A percentile compares a stretch with the other conserved stretches of the same genome.
phyloP scores from a whole-genome alignment of 2,797 vertebrate genomes.

The Anguilla anguilla region DNA sequence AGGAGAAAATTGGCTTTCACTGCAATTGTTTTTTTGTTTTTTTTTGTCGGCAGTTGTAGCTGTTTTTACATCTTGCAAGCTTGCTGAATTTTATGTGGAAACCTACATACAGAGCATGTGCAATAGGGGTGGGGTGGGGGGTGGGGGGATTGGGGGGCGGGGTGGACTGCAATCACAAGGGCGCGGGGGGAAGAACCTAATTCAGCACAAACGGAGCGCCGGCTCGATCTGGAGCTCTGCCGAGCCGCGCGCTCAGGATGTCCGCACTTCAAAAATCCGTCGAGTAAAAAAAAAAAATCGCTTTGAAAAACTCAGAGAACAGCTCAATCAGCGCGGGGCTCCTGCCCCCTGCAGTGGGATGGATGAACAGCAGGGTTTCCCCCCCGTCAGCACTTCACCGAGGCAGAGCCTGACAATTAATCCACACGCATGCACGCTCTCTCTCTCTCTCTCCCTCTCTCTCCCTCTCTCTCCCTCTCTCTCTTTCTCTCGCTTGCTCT shows the following conservation, averaged over 20 bases:
- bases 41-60: not conserved
- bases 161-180: constrained; percentile 33
- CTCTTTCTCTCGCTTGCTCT: not conserved
- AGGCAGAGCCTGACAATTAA: not conserved
- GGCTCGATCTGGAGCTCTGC: constrained; percentile 30
- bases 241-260: constrained; percentile 19
- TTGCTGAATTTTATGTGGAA: constrained; percentile 31
- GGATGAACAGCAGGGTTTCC: constrained; percentile 50
- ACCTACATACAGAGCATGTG: constrained; percentile 40
- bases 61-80: constrained; percentile 9
- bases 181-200: not conserved
- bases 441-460: not conserved
- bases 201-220: constrained; percentile 35
- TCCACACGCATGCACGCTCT: not conserved
- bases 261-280: constrained; percentile 36
- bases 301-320: constrained; percentile 50
- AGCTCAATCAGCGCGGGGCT: constrained; percentile 52
- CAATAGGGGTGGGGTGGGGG: constrained; percentile 36
- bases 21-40: constrained; percentile 47
- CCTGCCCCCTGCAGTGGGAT: constrained; percentile 49
- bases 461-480: not conserved
- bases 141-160: constrained; percentile 36
- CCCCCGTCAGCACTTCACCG: constrained; percentile 62
- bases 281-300: constrained; percentile 55
- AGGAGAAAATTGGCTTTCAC: constrained; percentile 49